Percentiles rank a stretch among this genome's conserved stretches.
phyloP scores from a whole-genome alignment of 2,888 invertebrate species.

The Drosophila robusta region DNA sequence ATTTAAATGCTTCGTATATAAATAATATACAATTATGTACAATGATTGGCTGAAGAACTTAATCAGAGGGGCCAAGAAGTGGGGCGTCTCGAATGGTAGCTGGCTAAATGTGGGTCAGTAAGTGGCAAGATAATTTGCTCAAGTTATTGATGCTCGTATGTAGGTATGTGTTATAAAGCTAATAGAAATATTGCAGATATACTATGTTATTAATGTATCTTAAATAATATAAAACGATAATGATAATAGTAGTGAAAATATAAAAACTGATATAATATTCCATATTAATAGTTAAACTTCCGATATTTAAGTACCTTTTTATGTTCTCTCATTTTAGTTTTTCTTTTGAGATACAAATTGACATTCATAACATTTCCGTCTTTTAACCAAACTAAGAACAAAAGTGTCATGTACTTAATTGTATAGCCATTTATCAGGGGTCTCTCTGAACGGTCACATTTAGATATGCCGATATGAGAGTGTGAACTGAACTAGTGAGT shows the following conservation, averaged over 20 bases:
- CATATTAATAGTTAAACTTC: too few species aligned
- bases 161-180: too few species aligned
- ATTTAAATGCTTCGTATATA: slow-evolving; percentile 27
- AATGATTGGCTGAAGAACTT: background rate
- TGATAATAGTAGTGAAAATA: too few species aligned
- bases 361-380: background rate
- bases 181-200: too few species aligned
- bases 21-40: slow-evolving; percentile 39
- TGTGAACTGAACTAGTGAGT: background rate
- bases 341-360: too few species aligned
- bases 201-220: too few species aligned
- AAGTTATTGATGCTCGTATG: too few species aligned
- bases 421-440: background rate
- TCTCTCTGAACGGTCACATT: background rate
- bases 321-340: too few species aligned
- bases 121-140: too few species aligned
- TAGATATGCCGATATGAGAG: background rate
- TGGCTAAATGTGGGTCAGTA: slow-evolving; percentile 22
- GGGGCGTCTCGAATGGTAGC: background rate
- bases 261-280: too few species aligned
- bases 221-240: too few species aligned
- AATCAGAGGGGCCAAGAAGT: slow-evolving; percentile 5
- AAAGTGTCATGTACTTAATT: background rate
- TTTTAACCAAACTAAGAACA: slow-evolving; percentile 1
- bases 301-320: too few species aligned